phyloP scores from a whole-genome alignment of 2,113 vertebrate genomes.

The Suricata suricatta region DNA sequence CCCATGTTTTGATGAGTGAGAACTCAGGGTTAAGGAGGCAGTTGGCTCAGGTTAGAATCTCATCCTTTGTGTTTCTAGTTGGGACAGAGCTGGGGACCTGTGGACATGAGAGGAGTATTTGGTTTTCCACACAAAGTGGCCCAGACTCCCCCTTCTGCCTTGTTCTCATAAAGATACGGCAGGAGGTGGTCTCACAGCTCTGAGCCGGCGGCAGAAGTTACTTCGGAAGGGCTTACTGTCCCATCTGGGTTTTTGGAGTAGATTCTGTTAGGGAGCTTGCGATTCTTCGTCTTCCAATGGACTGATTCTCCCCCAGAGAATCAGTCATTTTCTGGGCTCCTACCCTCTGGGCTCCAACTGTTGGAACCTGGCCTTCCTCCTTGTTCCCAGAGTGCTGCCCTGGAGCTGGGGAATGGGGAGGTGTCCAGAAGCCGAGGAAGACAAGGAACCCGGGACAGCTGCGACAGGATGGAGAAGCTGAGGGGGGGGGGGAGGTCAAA shows the following conservation, averaged over 20 bases:
- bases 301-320: not conserved
- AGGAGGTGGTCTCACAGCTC: not conserved
- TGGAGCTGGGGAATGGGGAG: not conserved
- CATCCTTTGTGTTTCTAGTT: not conserved
- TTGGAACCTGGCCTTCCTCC: not conserved
- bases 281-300: not conserved
- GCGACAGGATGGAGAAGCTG: not conserved
- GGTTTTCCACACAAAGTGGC: not conserved
- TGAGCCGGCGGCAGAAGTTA: not conserved
- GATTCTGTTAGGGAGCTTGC: not conserved
- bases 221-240: not conserved
- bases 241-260: not conserved
- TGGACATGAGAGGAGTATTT: rapidly evolving
- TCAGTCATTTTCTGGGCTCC: not conserved
- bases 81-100: not conserved
- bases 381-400: not conserved
- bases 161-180: not conserved
- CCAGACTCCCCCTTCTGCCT: not conserved
- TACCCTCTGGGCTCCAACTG: not conserved
- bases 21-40: not conserved
- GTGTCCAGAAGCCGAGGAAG: not conserved
- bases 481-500: not conserved
- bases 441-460: rapidly evolving
- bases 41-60: not conserved
- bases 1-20: not conserved